These are phyloP conservation scores for Chitala chitala DNA, from an alignment of 2,113 vertebrate genomes.

Conservation along the genomic window DNA sequence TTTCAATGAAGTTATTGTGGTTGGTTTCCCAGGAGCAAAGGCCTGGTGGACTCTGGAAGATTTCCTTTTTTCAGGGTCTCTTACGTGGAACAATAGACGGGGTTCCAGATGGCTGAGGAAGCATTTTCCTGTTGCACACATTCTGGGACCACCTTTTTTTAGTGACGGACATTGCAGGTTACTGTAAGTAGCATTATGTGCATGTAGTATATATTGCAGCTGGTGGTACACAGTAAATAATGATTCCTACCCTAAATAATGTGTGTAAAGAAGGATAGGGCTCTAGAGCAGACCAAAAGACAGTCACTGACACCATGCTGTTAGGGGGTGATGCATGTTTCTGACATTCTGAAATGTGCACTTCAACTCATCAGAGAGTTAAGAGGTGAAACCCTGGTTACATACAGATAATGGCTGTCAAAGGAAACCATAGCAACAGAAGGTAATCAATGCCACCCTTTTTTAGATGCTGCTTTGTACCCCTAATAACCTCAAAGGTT, in stretches of 20 bases:
- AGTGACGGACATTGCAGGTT: no score
- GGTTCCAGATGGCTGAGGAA: constrained; percentile 12
- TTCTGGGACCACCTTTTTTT: background rate
- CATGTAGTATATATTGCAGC: no score
- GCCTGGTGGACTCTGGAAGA: no score
- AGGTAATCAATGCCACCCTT: constrained; percentile 46
- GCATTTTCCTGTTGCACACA: constrained; percentile 20
- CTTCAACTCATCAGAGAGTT: constrained; percentile 64
- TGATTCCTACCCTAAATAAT: no score
- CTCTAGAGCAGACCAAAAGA: background rate
- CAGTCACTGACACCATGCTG: constrained; percentile 39
- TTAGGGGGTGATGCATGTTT: constrained; percentile 34
- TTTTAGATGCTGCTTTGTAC: constrained; percentile 36
- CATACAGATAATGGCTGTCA: constrained; percentile 61
- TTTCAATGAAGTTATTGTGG: no score
- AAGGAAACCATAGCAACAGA: constrained; percentile 44
- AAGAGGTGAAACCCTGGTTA: constrained; percentile 58
- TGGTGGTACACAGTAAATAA: no score
- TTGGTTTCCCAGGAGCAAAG: no score
- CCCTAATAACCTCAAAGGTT: constrained; percentile 43
- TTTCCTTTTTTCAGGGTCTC: no score
- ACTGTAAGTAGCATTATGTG: no score
- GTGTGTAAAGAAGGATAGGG: background rate
- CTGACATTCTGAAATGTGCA: constrained; percentile 55
- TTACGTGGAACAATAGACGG: constrained; percentile 53